Base-by-base conservation (phyloP, 2,113 vertebrate genomes). In the Ptychochromis oligacanthus region DNA sequence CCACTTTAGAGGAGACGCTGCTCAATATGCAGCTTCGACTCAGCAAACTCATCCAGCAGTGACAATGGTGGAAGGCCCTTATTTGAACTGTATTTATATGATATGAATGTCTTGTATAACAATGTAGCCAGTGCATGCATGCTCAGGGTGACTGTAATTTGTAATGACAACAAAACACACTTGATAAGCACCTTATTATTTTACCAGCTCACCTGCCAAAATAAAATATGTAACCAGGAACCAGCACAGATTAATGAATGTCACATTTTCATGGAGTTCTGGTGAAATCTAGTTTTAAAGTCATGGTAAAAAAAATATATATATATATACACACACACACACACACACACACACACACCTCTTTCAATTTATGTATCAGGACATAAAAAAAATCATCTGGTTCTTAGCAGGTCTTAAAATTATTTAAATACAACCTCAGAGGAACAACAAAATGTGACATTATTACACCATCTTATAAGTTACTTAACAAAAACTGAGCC, bases 1-100 rank as follows among this genome's bases (percentile, higher is more conserved):
- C 88, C 34, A 80, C 36, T 40, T 91, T 96, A 65, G 95, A 96
- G 85, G 82, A 80, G 26, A 93, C 82, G 31, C 84, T 96, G 62
- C 62, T 94, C 8, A 83, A 87, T 84, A 89, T 93, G 60, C 94
- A 95, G 65, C 88, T 91, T 54, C 89, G 94, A 77, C 89, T 96
- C 61, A 60, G 62, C 82, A 93, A 89, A 90, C 91, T 96, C 54
- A 76, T 92, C 55, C 79, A n/a, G 15, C 85, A 93, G 31, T 94
- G 83, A 95, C 58, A 7, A 12, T n/a, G 22, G 7, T 36, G 54
- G 61, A 61, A 31, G 24, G 34, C 3, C 49, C 46, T 60, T 54
- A 55, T 54, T 34, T 57, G 14, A 55, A 70, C 49, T 75, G 70
- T 81, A 59, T 84, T 80, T 79, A 80, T 77, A 74, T 75, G 46